These are phyloP conservation scores for Caiman crocodilus DNA, from an alignment of 2,797 vertebrate species.

Conservation along the genomic window DNA sequence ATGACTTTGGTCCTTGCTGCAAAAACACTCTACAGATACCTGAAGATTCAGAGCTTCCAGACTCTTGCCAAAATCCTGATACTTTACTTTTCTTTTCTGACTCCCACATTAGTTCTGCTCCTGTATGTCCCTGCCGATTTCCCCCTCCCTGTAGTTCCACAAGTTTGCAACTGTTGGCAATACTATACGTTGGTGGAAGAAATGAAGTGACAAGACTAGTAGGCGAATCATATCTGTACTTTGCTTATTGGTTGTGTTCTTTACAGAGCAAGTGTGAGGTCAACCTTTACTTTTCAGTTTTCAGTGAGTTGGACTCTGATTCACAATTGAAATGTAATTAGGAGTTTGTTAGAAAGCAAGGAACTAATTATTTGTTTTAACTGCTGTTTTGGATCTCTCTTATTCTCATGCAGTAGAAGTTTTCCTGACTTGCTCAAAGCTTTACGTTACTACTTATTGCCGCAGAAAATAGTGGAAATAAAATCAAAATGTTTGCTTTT, in stretches of 20 bases:
- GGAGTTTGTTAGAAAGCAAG: background rate
- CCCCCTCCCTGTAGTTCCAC: too few species aligned
- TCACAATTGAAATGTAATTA: too few species aligned
- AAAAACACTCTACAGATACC: background rate
- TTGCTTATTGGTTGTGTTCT: background rate
- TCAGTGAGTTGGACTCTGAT: too few species aligned
- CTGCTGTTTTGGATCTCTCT: background rate
- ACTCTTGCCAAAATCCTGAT: background rate
- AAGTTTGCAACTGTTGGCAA: too few species aligned
- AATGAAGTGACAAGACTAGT: background rate
- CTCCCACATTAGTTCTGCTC: background rate
- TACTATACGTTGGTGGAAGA: background rate
- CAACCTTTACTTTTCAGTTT: background rate
- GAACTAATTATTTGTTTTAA: background rate
- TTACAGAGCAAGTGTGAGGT: background rate
- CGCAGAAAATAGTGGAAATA: background rate
- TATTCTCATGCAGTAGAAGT: accelerated
- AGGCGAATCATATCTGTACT: background rate
- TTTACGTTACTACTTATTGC: background rate
- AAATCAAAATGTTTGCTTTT: background rate
- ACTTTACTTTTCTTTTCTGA: background rate
- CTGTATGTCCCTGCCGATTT: background rate
- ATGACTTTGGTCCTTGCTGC: background rate
- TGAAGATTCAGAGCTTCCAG: background rate
- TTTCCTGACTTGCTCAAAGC: background rate